Percentiles rank a stretch among this genome's conserved stretches.
Conservation (phyloP, 2,888 invertebrate species). For the Oxyteleia sp. region DNA sequence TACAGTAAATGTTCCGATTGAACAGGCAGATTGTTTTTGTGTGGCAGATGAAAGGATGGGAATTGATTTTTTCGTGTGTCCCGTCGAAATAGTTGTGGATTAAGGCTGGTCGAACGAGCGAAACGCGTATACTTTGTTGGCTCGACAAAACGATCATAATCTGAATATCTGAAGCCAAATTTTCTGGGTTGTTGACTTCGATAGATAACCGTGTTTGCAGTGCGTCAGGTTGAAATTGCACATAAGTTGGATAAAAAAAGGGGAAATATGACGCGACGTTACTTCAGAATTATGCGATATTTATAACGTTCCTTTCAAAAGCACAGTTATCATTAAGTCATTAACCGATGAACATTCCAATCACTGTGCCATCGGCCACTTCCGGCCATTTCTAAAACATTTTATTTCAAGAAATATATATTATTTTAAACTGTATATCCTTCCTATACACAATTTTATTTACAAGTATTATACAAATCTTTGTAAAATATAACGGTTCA, state of each 20-base stretch:
- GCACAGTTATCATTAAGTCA: constrained; percentile 60
- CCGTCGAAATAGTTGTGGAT: background rate
- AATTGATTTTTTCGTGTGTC: constrained; percentile 13
- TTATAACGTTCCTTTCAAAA: constrained; percentile 31
- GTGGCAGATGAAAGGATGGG: constrained; percentile 9
- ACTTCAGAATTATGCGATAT: constrained; percentile 10
- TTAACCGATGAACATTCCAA: constrained; percentile 56
- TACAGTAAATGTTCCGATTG: constrained; percentile 34
- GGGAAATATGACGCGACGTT: background rate
- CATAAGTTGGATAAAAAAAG: constrained; percentile 3
- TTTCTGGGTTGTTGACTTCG: constrained; percentile 45
- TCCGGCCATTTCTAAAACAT: constrained; percentile 28
- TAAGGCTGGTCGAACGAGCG: constrained; percentile 10
- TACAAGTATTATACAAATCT: no score
- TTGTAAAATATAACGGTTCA: no score
- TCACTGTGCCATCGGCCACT: constrained; percentile 21
- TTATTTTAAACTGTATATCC: no score
- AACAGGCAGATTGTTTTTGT: constrained; percentile 41
- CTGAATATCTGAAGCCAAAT: constrained; percentile 44
- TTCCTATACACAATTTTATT: no score
- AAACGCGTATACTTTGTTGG: constrained; percentile 29
- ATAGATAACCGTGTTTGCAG: constrained; percentile 40
- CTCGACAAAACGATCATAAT: constrained; percentile 42
- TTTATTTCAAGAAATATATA: constrained; percentile 16
- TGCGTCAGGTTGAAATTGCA: constrained; percentile 27